These are phyloP conservation scores for Chionis minor DNA, from an alignment of 2,113 vertebrate genomes.

Conservation along the genomic window DNA sequence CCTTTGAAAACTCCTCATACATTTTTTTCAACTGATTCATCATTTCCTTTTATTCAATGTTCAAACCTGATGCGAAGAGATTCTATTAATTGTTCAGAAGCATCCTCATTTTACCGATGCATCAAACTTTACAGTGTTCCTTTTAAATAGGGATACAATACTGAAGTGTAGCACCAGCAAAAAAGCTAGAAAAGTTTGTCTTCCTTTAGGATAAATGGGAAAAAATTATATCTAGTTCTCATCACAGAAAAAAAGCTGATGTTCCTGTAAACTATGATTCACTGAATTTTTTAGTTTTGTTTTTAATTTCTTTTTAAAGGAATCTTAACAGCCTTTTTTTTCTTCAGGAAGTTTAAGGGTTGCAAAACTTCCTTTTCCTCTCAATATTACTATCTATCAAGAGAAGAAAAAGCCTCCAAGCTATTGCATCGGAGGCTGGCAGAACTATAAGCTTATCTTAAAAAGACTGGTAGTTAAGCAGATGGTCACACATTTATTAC, in stretches of 20 bases:
- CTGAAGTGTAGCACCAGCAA: neutral
- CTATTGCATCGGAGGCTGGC: neutral
- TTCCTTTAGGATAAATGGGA: neutral
- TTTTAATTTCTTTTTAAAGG: neutral
- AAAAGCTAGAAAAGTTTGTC: neutral
- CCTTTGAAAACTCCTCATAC: neutral
- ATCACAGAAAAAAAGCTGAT: neutral
- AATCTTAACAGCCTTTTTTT: neutral
- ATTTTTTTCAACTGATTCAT: neutral
- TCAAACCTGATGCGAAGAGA: neutral
- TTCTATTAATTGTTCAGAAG: neutral
- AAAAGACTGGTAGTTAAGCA: neutral
- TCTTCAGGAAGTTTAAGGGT: neutral
- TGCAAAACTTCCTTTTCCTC: slow-evolving; percentile 32
- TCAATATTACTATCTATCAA: neutral
- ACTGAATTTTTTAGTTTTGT: neutral
- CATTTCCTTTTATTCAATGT: neutral
- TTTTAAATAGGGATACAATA: neutral
- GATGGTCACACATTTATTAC: neutral
- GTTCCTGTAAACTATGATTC: neutral
- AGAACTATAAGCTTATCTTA: neutral
- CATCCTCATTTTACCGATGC: neutral
- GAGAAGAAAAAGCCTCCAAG: neutral
- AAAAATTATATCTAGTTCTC: neutral
- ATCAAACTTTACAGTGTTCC: neutral